phyloP scores from a whole-genome alignment of 2,888 invertebrate genomes.

The Slavum lentiscoides region DNA sequence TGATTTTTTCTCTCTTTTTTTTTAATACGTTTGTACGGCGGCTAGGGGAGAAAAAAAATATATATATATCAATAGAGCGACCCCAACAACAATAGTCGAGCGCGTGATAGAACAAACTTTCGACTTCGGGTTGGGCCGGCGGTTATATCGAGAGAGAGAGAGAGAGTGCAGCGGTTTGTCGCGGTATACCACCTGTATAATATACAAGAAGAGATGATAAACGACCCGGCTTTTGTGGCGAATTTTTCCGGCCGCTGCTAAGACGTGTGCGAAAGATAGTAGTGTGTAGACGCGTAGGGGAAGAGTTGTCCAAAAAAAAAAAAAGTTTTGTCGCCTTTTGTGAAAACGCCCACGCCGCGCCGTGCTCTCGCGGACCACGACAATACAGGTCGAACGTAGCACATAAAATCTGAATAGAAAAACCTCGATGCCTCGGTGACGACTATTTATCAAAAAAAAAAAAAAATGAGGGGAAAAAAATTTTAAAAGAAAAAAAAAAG shows the following conservation, averaged over 20 bases:
- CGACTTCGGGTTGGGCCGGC: constrained; percentile 25
- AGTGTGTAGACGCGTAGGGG: no score
- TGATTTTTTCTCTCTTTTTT: not conserved
- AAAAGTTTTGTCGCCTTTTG: constrained; percentile 52
- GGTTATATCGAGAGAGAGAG: constrained; percentile 8
- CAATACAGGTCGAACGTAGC: constrained; percentile 38
- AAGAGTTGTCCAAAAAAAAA: constrained; percentile 34
- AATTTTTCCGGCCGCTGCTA: constrained; percentile 46
- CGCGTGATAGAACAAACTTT: constrained; percentile 39
- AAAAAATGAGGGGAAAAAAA: no score
- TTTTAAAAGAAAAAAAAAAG: not conserved
- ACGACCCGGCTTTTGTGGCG: constrained; percentile 51
- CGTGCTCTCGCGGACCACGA: constrained; percentile 33
- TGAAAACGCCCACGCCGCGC: constrained; percentile 1
- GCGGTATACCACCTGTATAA: no score
- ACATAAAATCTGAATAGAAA: constrained; percentile 48
- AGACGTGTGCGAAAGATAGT: constrained; percentile 27
- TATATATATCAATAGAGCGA: constrained; percentile 29
- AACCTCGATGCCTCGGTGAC: constrained; percentile 27
- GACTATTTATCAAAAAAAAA: constrained; percentile 50
- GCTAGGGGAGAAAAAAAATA: constrained; percentile 3
- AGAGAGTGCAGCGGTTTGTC: constrained; percentile 19
- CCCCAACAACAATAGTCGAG: constrained; percentile 22
- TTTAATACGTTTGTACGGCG: constrained; percentile 19
- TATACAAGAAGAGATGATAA: constrained; percentile 33